Evolutionary conservation across 2,113 vertebrate species (phyloP).

Genomic region (Macroglossus sobrinus): DNA sequence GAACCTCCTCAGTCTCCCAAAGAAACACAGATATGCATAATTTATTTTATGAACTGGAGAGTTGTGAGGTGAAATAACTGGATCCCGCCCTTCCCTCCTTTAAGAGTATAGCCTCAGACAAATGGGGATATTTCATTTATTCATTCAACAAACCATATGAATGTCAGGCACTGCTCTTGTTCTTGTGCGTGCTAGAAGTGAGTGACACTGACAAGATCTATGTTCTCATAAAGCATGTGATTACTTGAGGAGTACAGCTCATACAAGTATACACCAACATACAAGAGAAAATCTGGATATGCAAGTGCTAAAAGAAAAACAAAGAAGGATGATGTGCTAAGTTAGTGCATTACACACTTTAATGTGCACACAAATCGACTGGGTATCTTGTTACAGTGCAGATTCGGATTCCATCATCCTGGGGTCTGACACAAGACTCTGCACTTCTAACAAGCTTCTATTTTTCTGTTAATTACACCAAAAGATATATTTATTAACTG

Average conservation of each 20-base stretch:
- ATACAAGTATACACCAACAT: neutral
- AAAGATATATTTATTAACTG: neutral
- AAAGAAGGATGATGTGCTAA: neutral
- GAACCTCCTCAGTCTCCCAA: neutral
- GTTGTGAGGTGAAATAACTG: neutral
- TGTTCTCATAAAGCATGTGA: neutral
- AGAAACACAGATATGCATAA: neutral
- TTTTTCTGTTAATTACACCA: neutral
- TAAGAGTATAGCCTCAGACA: neutral
- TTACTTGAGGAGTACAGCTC: neutral
- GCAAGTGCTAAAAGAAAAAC: neutral
- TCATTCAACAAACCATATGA: neutral
- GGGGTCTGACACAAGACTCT: fast-evolving
- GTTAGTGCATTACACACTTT: neutral
- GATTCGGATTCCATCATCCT: neutral
- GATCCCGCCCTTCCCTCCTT: neutral
- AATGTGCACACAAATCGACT: neutral
- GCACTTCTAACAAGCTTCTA: neutral
- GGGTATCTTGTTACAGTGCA: neutral
- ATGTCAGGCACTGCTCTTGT: neutral
- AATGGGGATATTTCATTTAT: neutral
- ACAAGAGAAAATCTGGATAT: neutral
- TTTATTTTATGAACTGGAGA: neutral
- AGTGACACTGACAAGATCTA: neutral
- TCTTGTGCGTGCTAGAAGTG: neutral